phyloP scores from a whole-genome alignment of 37 sponge, comb jelly and placozoan species.

The Theonella swinhoei region DNA sequence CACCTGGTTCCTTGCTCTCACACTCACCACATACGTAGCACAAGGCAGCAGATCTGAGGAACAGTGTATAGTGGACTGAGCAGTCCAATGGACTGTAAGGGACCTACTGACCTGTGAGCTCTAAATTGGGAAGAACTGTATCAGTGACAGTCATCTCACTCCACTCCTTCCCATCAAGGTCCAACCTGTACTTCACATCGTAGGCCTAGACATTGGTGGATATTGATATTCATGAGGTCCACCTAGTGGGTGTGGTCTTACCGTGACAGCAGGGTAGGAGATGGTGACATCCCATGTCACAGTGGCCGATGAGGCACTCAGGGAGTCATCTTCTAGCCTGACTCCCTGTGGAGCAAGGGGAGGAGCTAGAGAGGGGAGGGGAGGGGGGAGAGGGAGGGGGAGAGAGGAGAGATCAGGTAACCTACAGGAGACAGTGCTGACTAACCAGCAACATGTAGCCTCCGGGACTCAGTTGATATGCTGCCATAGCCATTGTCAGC shows the following conservation, averaged over 20 bases:
- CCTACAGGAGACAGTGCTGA: background rate
- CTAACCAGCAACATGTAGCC: slow-evolving; percentile 20
- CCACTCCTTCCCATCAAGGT: background rate
- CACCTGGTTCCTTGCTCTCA: background rate
- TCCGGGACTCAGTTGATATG: background rate
- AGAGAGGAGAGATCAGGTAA: background rate
- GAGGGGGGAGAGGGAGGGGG: background rate
- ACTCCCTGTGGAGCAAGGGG: slow-evolving; percentile 19
- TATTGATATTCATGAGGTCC: background rate
- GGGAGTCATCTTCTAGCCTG: background rate
- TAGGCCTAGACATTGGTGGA: background rate
- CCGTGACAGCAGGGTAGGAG: background rate
- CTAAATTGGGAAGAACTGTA: background rate
- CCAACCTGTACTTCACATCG: slow-evolving; percentile 5
- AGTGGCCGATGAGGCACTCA: slow-evolving; percentile 1
- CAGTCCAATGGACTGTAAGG: too few relatives aligned
- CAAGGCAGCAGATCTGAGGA: slow-evolving; percentile 1
- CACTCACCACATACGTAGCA: slow-evolving; percentile 16
- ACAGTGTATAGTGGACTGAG: too few relatives aligned
- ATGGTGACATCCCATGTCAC: background rate
- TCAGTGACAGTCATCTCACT: background rate
- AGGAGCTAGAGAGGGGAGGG: slow-evolving; percentile 9
- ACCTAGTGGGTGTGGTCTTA: background rate
- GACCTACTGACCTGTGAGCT: background rate
- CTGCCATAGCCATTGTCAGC: slow-evolving; percentile 9